Evolutionary conservation across 2,888 invertebrate genomes (phyloP), one percentile per base, ranked within the genome.

Genomic region (Shargacucullia verbasci): DNA sequence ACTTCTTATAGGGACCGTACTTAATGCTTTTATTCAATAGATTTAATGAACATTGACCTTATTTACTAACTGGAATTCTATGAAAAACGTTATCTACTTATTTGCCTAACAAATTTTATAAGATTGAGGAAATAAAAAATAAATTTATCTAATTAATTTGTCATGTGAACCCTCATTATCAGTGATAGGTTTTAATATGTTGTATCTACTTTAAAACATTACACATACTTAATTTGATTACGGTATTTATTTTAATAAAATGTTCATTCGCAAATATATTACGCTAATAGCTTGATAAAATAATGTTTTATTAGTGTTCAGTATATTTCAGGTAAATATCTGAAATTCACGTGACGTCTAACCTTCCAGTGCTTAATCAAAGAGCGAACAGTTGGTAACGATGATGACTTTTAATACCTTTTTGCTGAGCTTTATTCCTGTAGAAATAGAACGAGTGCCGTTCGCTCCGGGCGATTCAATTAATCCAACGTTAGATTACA

Each of bases 401-500:
- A 54, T 29, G 75, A 74, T 81, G 78, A 45, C 52, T 77, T n/a
- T 66, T 71, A 70, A 70, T 65, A 62, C 64, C 76, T 82, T 68
- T 84, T 84, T 83, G 64, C 59, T 70, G 37, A 47, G 33, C 48
- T 43, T 50, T 54, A 69, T 70, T 73, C 73, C 74, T 69, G 74
- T 73, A 69, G 73, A 79, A 83, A 82, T 79, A 76, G 9, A 20
- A 20, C 4, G 71, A 78, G 70, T 69, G 62, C 71, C 66, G 59
- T 57, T 81, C 65, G 83, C 80, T 80, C 67, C 71, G 67, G 78
- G 84, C 82, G 76, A 83, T 87, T 86, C 83, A 88, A 87, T 89
- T 86, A 87, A 84, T 81, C 73, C 77, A 50, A 80, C 71, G 80
- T 81, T 84, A 83, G 78, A 83, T 86, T 86, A 82, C 78, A 73